Base-by-base conservation (phyloP, 1,140 invertebrate genomes). In the Trichomalopsis sarcophagae region DNA sequence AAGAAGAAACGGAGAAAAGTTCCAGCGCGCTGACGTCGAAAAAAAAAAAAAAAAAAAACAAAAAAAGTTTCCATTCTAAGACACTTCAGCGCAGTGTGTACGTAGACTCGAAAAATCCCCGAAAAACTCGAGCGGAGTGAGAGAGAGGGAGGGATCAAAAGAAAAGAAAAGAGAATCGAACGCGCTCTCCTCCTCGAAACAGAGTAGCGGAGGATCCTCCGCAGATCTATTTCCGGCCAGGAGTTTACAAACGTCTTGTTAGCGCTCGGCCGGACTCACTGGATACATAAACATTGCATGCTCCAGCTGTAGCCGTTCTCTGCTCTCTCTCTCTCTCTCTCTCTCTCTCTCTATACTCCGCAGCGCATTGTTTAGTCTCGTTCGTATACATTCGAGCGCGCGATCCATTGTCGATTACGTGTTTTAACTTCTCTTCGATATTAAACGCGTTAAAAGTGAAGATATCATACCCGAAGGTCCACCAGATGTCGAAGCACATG, bases 401-500 rank as follows among this genome's bases (percentile, higher is more conserved):
- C 55, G 55, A 62, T 62, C 55, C 55, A 62, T 62, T 62, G 55
- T 62, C 55, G 17, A 62, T 62, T 62, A 62, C 55, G 21, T 27
- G 27, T 27, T 27, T 27, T 27, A 27, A 27, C 27, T 27, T 27
- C 27, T 27, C 27, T 27, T 27, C 27, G 27, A 27, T 27, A 27
- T 27, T 27, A 27, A 27, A 27, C 27, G 27, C 27, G 27, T 27
- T 27, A 27, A 44, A 44, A 44, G 9, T 44, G 9, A 44, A 44
- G 9, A 44, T 11, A 50, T 79, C 91, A 91, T 90, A 94, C 94
- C 94, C 93, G 85, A 95, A 94, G 17, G 95, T 95, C 89, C 94
- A 93, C 89, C 94, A 95, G 84, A 96, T 95, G 89, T 96, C 95
- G 87, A 95, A 94, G 81, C 95, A 95, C 94, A 96, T 96, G 55